Evolutionary conservation across 2,113 vertebrate species (phyloP).

Genomic region (Pedionomus torquatus): DNA sequence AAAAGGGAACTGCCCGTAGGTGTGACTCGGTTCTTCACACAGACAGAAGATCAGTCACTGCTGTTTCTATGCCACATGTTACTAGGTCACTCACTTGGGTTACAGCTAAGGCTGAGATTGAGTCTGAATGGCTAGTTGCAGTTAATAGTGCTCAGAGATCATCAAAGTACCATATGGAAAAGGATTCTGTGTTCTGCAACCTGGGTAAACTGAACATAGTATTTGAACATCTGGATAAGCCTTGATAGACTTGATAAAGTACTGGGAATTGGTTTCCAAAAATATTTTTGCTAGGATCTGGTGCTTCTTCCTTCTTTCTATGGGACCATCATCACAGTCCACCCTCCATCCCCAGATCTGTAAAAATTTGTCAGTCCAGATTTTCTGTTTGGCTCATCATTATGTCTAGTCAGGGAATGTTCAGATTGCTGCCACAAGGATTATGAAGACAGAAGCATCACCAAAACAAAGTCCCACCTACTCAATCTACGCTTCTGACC

Average conservation of each 20-base stretch:
- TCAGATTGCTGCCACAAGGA: neutral
- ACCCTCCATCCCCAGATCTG: fast-evolving
- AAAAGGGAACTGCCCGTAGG: neutral
- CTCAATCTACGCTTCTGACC: neutral
- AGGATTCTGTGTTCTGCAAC: neutral
- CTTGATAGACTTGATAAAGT: neutral
- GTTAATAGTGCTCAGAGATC: neutral
- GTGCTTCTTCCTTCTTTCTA: neutral
- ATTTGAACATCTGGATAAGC: neutral
- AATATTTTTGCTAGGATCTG: neutral
- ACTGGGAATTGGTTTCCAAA: neutral
- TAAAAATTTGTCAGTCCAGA: neutral
- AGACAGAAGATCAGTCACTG: neutral
- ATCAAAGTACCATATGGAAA: neutral
- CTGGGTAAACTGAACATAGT: neutral
- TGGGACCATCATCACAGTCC: neutral
- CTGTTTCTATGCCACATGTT: neutral
- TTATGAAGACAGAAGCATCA: neutral
- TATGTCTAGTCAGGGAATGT: neutral
- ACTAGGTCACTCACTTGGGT: neutral
- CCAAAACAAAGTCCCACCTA: neutral
- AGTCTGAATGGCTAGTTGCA: neutral
- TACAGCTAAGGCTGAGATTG: neutral
- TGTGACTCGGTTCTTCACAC: neutral
- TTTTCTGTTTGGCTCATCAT: neutral